phyloP scores from a whole-genome alignment of 2,113 vertebrate species.

The Pseudonaja textilis region DNA sequence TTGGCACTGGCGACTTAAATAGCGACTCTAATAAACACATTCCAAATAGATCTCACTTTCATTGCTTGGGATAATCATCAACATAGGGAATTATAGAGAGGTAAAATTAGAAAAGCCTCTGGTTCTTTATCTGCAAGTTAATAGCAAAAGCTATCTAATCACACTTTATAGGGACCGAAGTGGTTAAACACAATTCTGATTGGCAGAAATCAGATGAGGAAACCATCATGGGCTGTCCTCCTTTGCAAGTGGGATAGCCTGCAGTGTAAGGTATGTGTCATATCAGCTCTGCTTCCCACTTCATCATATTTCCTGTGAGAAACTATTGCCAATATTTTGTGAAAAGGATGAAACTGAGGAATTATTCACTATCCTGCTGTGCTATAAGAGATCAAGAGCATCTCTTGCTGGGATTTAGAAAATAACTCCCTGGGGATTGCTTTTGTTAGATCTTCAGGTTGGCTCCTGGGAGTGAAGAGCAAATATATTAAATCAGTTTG shows the following conservation, averaged over 20 bases:
- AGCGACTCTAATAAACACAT: background rate
- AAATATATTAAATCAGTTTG: background rate
- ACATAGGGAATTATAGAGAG: background rate
- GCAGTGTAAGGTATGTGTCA: background rate
- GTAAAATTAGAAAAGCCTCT: background rate
- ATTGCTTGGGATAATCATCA: background rate
- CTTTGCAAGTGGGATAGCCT: background rate
- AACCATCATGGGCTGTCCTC: background rate
- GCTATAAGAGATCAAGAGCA: background rate
- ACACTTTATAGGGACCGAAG: background rate
- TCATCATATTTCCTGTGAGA: background rate
- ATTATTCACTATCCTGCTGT: background rate
- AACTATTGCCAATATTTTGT: background rate
- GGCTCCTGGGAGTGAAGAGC: background rate
- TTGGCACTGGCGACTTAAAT: background rate
- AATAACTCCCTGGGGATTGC: background rate
- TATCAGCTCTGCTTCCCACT: background rate
- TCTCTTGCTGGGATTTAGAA: background rate
- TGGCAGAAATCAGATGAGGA: background rate
- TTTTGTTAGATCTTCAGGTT: background rate
- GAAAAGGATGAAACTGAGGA: background rate
- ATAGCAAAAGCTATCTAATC: background rate
- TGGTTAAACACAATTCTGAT: background rate
- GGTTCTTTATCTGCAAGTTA: background rate
- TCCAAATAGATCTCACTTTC: background rate